Evolutionary conservation across 1,140 invertebrate genomes (phyloP).

Genomic region (Drosophila asahinai): DNA sequence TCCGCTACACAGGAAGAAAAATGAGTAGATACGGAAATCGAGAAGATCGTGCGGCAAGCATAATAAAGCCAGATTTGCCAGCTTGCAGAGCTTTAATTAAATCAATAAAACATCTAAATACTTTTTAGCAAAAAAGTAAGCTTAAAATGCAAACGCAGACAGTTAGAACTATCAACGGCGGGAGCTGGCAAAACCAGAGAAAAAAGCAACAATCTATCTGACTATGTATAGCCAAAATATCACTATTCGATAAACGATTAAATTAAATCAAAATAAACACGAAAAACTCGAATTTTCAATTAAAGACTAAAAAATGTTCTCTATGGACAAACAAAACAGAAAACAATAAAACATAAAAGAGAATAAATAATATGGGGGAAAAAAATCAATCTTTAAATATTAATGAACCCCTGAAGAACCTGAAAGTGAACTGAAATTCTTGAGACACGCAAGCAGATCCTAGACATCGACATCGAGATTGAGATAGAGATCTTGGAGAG

Average conservation of each 20-base stretch:
- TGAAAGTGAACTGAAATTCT: constrained; percentile 78
- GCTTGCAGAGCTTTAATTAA: constrained; percentile 68
- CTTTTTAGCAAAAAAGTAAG: constrained; percentile 50
- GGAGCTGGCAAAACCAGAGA: constrained; percentile 9
- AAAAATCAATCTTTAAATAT: constrained; percentile 71
- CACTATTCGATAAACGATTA: constrained; percentile 68
- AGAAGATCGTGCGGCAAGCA: constrained; percentile 32
- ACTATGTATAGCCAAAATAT: constrained; percentile 69
- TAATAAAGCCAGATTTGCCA: constrained; percentile 26
- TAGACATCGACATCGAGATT: constrained; percentile 16
- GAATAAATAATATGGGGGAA: constrained; percentile 36
- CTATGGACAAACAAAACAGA: constrained; percentile 41
- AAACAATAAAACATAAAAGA: constrained; percentile 48
- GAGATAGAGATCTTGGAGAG: constrained; percentile 5
- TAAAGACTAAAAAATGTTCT: constrained; percentile 69
- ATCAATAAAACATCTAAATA: constrained; percentile 73
- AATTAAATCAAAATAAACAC: constrained; percentile 78
- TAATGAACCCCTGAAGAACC: constrained; percentile 63
- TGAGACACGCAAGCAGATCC: constrained; percentile 65
- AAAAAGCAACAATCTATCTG: constrained; percentile 36
- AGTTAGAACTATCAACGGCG: constrained; percentile 39
- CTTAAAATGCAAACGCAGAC: constrained; percentile 8
- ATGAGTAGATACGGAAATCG: constrained; percentile 70
- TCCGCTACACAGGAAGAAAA: constrained; percentile 65
- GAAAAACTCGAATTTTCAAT: constrained; percentile 83